Evolutionary conservation across 2,888 invertebrate genomes (phyloP).

Genomic region (Cryptus viduatorius): DNA sequence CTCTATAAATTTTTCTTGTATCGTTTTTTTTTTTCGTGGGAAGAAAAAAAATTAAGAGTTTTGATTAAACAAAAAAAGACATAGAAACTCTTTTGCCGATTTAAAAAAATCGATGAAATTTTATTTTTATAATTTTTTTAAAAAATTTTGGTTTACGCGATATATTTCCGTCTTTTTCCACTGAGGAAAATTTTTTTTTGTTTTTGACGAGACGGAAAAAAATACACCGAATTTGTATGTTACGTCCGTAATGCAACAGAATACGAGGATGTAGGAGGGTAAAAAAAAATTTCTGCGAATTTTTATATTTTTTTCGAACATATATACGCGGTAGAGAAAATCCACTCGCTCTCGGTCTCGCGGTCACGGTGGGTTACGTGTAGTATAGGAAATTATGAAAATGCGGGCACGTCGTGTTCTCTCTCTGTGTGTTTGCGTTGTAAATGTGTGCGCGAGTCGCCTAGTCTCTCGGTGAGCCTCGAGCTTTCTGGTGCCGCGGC

Average conservation of each 20-base stretch:
- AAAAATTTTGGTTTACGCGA: too few relatives aligned
- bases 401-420: slow-evolving; percentile 31
- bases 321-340: neutral
- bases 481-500: slow-evolving; percentile 47
- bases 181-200: neutral
- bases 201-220: neutral
- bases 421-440: slow-evolving; percentile 1
- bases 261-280: neutral
- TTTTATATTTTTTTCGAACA: neutral
- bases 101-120: too few relatives aligned
- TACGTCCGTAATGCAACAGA: neutral
- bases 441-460: slow-evolving; percentile 27
- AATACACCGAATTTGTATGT: neutral
- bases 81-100: too few relatives aligned
- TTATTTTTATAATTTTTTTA: too few relatives aligned
- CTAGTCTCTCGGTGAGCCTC: slow-evolving; percentile 62
- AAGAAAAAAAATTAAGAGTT: too few relatives aligned
- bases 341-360: neutral
- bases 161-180: too few relatives aligned
- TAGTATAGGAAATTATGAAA: slow-evolving; percentile 62
- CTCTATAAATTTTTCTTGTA: too few relatives aligned
- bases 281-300: neutral
- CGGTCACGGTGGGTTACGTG: slow-evolving; percentile 26
- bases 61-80: too few relatives aligned
- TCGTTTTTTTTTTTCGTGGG: too few relatives aligned